Conservation (phyloP, 2,797 vertebrate genomes). For the Petrocephalus schoutedeni region DNA sequence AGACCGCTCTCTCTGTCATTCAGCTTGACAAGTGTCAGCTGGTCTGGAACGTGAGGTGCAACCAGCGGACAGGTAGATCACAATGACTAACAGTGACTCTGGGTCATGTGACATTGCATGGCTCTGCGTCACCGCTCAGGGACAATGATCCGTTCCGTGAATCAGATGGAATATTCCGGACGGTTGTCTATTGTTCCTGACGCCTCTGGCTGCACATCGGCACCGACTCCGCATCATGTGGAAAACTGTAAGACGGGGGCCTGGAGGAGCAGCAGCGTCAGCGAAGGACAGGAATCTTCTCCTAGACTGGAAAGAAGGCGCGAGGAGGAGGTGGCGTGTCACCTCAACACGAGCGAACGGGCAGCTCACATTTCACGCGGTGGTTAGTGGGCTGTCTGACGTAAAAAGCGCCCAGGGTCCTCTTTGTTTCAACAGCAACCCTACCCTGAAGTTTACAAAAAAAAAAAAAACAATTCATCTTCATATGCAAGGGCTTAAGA, state of each 20-base stretch:
- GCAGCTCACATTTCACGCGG: background rate
- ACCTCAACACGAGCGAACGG: background rate
- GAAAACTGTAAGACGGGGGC: background rate
- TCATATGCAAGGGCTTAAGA: background rate
- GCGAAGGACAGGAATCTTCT: background rate
- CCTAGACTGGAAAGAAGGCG: background rate
- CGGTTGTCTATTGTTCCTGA: background rate
- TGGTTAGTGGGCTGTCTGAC: background rate
- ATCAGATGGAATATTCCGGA: slow-evolving; percentile 13
- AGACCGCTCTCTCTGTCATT: background rate
- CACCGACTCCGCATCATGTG: background rate
- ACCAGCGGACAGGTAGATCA: too few species aligned
- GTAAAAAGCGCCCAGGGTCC: background rate
- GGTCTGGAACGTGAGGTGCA: background rate
- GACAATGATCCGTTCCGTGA: background rate
- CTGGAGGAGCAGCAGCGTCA: background rate
- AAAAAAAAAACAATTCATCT: background rate
- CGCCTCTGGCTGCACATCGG: background rate
- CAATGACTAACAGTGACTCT: slow-evolving; percentile 1
- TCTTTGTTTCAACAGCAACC: background rate
- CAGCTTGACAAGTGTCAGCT: background rate
- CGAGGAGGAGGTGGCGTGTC: background rate
- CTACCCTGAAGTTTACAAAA: background rate
- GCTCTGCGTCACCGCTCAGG: slow-evolving; percentile 45
- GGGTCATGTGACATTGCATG: slow-evolving; percentile 33